Conservation (phyloP, 2,888 invertebrate species). For the Dione juno region DNA sequence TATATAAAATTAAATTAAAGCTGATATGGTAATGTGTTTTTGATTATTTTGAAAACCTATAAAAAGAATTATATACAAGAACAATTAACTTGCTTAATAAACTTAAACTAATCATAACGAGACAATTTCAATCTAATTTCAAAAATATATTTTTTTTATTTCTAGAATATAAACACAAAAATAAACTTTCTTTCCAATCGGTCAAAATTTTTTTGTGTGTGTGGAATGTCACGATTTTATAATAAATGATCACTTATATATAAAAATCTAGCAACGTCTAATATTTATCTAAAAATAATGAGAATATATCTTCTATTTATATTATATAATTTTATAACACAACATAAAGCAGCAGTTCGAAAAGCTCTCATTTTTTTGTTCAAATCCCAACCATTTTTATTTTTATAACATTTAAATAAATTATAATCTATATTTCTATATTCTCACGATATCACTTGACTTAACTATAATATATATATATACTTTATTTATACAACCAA, state of each 20-base stretch:
- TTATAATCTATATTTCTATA: slow-evolving; percentile 1
- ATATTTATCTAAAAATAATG: slow-evolving; percentile 22
- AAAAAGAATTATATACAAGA: slow-evolving; percentile 26
- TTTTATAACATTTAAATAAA: background rate
- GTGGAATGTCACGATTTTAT: slow-evolving; percentile 18
- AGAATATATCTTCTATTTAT: background rate
- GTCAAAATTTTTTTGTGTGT: slow-evolving; percentile 3
- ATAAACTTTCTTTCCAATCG: too few species aligned
- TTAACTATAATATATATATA: slow-evolving; percentile 9
- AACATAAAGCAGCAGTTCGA: background rate
- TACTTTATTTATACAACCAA: background rate
- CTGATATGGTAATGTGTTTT: slow-evolving; percentile 65
- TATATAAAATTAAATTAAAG: slow-evolving; percentile 57
- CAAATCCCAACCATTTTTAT: slow-evolving; percentile 2
- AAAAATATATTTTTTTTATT: background rate
- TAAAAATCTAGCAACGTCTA: slow-evolving; percentile 17
- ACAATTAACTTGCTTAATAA: background rate
- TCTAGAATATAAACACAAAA: background rate
- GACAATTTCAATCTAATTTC: background rate
- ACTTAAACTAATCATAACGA: background rate
- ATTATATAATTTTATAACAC: background rate
- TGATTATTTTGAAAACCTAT: slow-evolving; percentile 16
- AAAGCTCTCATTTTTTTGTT: slow-evolving; percentile 5
- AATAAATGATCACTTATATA: slow-evolving; percentile 4
- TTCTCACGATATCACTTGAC: slow-evolving; percentile 10